Base-by-base conservation (phyloP, 2,888 invertebrate species). In the Caradrina kadenii region DNA sequence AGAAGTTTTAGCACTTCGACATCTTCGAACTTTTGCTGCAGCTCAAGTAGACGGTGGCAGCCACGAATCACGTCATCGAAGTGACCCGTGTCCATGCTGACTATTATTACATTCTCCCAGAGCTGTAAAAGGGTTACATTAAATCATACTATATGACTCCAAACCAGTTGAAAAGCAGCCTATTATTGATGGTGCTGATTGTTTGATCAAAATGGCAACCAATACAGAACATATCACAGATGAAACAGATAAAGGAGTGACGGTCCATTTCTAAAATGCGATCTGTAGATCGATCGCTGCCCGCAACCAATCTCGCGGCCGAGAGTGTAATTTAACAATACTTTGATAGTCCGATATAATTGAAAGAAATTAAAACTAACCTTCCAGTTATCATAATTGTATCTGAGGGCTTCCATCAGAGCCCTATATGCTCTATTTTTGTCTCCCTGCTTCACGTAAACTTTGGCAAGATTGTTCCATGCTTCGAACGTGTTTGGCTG, bases 391-490 rank as follows among this genome's bases (percentile, higher is more conserved):
- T 99, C 98, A 89, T 97, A 99, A 93, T 98, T 99, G 91, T 98
- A 99, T 90, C 98, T 97, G 1, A 99, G 93, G 0, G 99, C 98
- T 92, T 99, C 99, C 86, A 98, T 97, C 0, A 99, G 94, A 5
- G 98, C 97, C 64, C 97, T 96, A 94, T 98, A 98, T 0, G 99
- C 99, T 68, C 98, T 96, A 69, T 96, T 96, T 93, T 98, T 99
- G 88, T 99, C 98, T 0, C 98, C 98, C 64, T 98, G 96, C 87
- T 98, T 98, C 11, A 99, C 97, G 85, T 99, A 98, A 4, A 98
- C 98, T 88, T 99, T 99, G 17, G 99, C 99, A 70, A 99, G 95
- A 92, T 99, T 99, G 93, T 99, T 99, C 99, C 99, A 99, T 0
- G 99, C 99, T 93, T 99, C 99, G 91, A 98, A 99, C 65, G 98